A percentile compares a stretch with the other conserved stretches of the same genome.
phyloP scores from a whole-genome alignment of 2,888 invertebrate genomes.

The Sarcophaga carnaria region DNA sequence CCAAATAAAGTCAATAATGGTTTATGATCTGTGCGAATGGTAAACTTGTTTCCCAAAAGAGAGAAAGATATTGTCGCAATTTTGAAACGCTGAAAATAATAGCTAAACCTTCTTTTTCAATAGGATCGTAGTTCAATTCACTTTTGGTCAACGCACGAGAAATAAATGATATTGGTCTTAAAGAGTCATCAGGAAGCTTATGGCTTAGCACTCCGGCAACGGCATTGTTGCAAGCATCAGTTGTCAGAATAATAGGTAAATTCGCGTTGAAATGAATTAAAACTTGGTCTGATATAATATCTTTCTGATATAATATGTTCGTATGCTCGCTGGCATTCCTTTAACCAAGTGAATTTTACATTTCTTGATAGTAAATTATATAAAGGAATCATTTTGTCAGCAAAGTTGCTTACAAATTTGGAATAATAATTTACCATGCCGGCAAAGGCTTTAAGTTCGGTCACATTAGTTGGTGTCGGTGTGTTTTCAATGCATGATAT shows the following conservation, averaged over 20 bases:
- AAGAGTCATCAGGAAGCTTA: slow-evolving; percentile 32
- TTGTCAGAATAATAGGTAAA: slow-evolving; percentile 68
- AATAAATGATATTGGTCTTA: slow-evolving; percentile 66
- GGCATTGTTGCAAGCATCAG: slow-evolving; percentile 70
- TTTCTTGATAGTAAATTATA: slow-evolving; percentile 64
- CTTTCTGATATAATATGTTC: slow-evolving; percentile 71
- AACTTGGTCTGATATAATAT: slow-evolving; percentile 55
- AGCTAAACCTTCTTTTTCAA: slow-evolving; percentile 63
- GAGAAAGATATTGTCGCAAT: slow-evolving; percentile 58
- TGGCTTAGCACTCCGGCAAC: slow-evolving; percentile 67
- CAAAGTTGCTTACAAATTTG: slow-evolving; percentile 53
- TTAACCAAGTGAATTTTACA: slow-evolving; percentile 73
- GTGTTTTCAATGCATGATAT: slow-evolving; percentile 2
- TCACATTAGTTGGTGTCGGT: no score
- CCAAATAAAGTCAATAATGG: slow-evolving; percentile 51
- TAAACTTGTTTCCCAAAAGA: slow-evolving; percentile 53
- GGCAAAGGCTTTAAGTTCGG: slow-evolving; percentile 34
- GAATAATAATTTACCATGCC: slow-evolving; percentile 54
- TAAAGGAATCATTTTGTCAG: slow-evolving; percentile 44
- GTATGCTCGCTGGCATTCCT: slow-evolving; percentile 72
- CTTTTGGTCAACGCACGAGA: slow-evolving; percentile 64
- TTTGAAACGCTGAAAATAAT: slow-evolving; percentile 59
- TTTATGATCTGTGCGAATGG: slow-evolving; percentile 49
- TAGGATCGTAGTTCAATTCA: slow-evolving; percentile 65
- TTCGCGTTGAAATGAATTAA: slow-evolving; percentile 45